Evolutionary conservation across 2,888 invertebrate genomes (phyloP), one percentile per base, ranked within the genome.

Genomic region (Tenodera sinensis): DNA sequence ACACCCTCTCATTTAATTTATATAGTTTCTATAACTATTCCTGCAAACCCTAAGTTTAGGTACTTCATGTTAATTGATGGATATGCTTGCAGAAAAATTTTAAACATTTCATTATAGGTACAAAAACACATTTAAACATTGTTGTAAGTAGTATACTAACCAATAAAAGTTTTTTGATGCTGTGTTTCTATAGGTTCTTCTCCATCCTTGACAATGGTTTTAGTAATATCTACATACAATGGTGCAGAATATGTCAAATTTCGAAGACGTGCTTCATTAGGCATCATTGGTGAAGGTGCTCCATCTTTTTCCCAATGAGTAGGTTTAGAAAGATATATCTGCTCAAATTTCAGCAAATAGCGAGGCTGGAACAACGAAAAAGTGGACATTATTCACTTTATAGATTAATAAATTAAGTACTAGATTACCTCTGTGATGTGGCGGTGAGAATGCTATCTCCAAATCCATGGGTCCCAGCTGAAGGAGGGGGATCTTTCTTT

Each of bases 231-330:
- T 0, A 99, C 99, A 94, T 99, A 99, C 0, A 99, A 94, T 0
- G 99, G 99, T 0, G 99, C 99, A 0, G 99, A 99, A 93, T 99
- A 99, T 0, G 99, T 99, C 83, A 99, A 94, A 94, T 99, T 99
- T 90, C 99, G 95, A 88, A 99, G 95, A 90, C 99, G 96, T 7
- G 99, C 99, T 94, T 99, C 99, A 92, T 99, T 99, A 0, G 99
- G 99, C 99, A 99, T 99, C 99, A 99, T 99, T 90, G 99, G 99
- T 89, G 98, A 98, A 25, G 99, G 99, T 0, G 99, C 98, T 92
- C 99, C 99, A 95, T 99, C 99, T 94, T 99, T 99, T 93, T 99
- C 99, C 99, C 99, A 99, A 95, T 99, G 99, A 12, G 99, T 99
- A 3, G 99, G 99, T 93, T 99, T 99, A 0, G 99, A 99, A 85